A percentile compares a stretch with the other conserved stretches of the same genome.
Evolutionary conservation across 1,140 invertebrate species (phyloP).

Genomic region (Trichonephila clavata): DNA sequence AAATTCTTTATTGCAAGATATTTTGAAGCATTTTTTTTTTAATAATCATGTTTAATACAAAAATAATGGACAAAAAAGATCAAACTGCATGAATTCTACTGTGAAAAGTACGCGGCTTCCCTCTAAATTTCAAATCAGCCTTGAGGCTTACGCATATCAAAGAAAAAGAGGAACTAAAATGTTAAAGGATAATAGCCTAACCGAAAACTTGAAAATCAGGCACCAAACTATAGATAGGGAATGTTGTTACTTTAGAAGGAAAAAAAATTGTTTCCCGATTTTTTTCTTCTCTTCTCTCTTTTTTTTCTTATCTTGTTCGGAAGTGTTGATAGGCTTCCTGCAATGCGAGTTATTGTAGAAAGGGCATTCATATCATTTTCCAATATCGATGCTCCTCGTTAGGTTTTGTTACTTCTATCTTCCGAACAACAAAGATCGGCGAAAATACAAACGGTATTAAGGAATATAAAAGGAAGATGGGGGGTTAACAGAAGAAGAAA

Average conservation of each 20-base stretch:
- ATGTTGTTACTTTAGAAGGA: neutral
- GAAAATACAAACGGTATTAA: neutral
- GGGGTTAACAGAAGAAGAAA: neutral
- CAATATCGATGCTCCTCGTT: constrained; percentile 49
- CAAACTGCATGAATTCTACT: neutral
- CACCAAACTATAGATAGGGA: constrained; percentile 17
- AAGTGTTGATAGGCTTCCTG: neutral
- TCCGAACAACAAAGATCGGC: constrained; percentile 32
- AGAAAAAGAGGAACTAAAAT: constrained; percentile 1
- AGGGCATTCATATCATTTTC: constrained; percentile 40
- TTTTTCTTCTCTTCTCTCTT: neutral
- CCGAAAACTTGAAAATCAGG: constrained; percentile 35
- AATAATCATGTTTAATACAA: too few species aligned
- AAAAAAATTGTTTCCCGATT: neutral
- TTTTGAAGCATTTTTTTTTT: too few species aligned
- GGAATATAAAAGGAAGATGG: neutral
- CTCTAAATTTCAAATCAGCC: neutral
- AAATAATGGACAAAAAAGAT: neutral
- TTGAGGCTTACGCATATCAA: neutral
- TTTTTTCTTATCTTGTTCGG: neutral
- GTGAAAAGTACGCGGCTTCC: neutral
- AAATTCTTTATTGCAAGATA: too few species aligned
- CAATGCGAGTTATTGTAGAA: constrained; percentile 1
- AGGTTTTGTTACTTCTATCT: constrained; percentile 23
- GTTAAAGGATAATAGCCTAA: constrained; percentile 27